Base-by-base conservation (phyloP, 2,797 vertebrate genomes). In the Siniperca undulata region DNA sequence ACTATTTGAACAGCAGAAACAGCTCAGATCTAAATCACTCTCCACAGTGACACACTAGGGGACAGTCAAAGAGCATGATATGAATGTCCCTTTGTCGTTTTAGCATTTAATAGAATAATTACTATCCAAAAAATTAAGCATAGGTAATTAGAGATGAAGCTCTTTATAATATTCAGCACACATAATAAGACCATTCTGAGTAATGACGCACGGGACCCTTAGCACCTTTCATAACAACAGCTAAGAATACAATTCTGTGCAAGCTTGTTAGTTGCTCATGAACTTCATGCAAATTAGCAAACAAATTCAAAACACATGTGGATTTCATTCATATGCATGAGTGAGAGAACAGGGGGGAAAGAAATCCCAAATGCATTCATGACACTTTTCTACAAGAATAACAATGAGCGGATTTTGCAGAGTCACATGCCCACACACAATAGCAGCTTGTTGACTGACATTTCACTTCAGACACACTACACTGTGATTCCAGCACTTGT, bases 321-420 rank as follows among this genome's bases (percentile, higher is more conserved):
- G 84, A 80, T 74, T 81, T 72, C 78, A 89, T 93, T 79, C 53
- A 88, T 92, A 93, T 93, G 91, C 82, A 93, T 90, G 84, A 91
- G 75, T 2, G 40, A 76, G 48, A 74, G 58, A 79, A 78, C 79
- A 84, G 65, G 55, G 59, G 46, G 64, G 36, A 46, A 46, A 40
- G 60, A 83, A 68, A 79, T 86, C 71, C 83, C 69, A 82, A 73
- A 89, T 59, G 74, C 73, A 61, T 76, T 69, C 55, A 14, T 67
- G 64, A 78, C 78, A 77, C 78, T 79, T 80, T 76, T 84, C 53
- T 46, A 68, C 68, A 67, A 74, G 86, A 91, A 88, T 88, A 76
- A 56, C 34, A 88, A 84, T 77, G 83, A 86, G 78, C 71, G 58
- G 5, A 44, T 78, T 72, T 82, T 62, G 74, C 65, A 55, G 27